phyloP scores from a whole-genome alignment of 2,113 vertebrate genomes.

The Corythornis cristatus region DNA sequence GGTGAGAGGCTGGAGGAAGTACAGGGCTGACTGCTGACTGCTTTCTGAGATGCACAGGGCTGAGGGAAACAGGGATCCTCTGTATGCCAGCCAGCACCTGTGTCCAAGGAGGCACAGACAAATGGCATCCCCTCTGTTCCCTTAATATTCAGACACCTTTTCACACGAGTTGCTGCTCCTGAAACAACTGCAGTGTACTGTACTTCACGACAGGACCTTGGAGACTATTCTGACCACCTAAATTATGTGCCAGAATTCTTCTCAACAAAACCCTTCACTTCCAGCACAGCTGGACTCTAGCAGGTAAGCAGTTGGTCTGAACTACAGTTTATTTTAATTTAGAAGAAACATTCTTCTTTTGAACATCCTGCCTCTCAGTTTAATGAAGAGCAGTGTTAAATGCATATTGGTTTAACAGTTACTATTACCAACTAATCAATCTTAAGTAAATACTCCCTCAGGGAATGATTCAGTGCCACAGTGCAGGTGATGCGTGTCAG shows the following conservation, averaged over 20 bases:
- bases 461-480: not conserved
- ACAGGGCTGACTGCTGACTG: not conserved
- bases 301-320: not conserved
- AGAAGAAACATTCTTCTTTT: not conserved
- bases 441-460: not conserved
- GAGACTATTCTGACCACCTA: not conserved
- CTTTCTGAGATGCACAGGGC: not conserved
- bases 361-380: not conserved
- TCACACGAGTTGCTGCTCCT: not conserved
- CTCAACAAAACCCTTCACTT: not conserved
- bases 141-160: not conserved
- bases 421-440: not conserved
- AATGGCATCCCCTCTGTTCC: not conserved
- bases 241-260: not conserved
- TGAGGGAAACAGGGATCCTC: not conserved
- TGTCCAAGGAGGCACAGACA: not conserved
- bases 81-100: not conserved
- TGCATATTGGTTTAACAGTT: not conserved
- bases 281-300: not conserved
- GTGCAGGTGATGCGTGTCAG: not conserved
- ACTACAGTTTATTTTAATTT: not conserved
- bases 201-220: not conserved
- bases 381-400: constrained; percentile 10
- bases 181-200: not conserved
- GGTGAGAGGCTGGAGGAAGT: not conserved